A percentile compares a stretch with the other conserved stretches of the same genome.
These are phyloP conservation scores for Catocala nupta DNA, from an alignment of 2,888 invertebrate genomes.

Conservation along the genomic window DNA sequence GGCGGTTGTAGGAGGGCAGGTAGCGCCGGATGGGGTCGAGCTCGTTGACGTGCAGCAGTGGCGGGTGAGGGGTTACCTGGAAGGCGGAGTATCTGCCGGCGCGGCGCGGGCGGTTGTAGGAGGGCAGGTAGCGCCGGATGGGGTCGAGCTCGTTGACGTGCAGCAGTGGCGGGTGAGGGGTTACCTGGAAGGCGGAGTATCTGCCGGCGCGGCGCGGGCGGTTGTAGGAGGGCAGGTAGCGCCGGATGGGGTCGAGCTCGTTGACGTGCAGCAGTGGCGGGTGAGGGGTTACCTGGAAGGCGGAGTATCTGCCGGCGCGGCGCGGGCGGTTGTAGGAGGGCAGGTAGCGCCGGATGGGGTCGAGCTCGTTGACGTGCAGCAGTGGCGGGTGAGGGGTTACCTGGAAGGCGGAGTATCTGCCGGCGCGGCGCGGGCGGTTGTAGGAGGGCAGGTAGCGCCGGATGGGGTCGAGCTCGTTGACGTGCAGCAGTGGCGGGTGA, in stretches of 20 bases:
- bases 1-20: constrained; percentile 98
- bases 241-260: constrained; percentile 97
- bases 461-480: constrained; percentile 98
- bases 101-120: constrained; percentile 96
- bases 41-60: constrained; percentile 97
- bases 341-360: constrained; percentile 97
- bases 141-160: constrained; percentile 98
- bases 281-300: no score
- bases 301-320: constrained; percentile 97
- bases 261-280: constrained; percentile 97
- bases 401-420: constrained; percentile 99
- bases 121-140: constrained; percentile 97
- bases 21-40: constrained; percentile 98
- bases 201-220: constrained; percentile 96
- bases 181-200: constrained; percentile 99
- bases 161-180: no score
- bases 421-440: constrained; percentile 96
- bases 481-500: constrained; percentile 95
- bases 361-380: constrained; percentile 97
- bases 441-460: constrained; percentile 98
- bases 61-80: no score
- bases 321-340: constrained; percentile 98
- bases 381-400: no score
- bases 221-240: constrained; percentile 98
- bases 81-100: constrained; percentile 98